Evolutionary conservation across 1,140 invertebrate species (phyloP), one percentile per base, ranked within the genome.

Genomic region (Pseudomyrmex sp.): DNA sequence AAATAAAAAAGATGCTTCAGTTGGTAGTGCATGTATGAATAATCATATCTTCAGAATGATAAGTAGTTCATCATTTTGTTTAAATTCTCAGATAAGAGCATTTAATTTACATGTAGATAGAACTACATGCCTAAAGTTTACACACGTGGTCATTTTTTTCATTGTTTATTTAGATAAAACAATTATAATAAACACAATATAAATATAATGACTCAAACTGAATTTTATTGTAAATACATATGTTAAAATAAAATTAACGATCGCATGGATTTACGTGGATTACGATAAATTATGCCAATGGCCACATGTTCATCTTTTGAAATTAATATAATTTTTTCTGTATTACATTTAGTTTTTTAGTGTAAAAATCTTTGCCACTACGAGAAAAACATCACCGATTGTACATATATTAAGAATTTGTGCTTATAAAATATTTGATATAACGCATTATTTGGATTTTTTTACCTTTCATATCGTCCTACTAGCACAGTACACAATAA

Each of bases 21-120:
- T 88, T 91, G 89, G 89, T 88, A 88, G 85, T 91, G 89, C 90
- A 91, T 91, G 90, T 89, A 68, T 56, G 23, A 79, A 75, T 74
- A 89, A 91, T 89, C 86, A 89, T 35, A 2, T 63, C n/a, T 62
- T 87, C 82, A 87, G 85, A 63, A 12, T 76, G 15, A 48, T 5
- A 35, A 20, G 0, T 46, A 63, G 5, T 12, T 75, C 73, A 75
- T 75, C 73, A 2, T 26, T 7, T 72, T 72, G 9, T 26, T 74
- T 50, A 48, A 12, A 9, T 23, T 13, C 1, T 52, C 5, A 5
- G 12, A 54, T 20, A 66, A 35, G 44, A 66, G 1, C 12, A 8
- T 18, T 20, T 52, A 13, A 12, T 23, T 62, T 23, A 13, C 20
- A 74, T 46, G 46, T 4, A 73, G 23, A 73, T 15, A 20, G 44